Conservation (phyloP, 2,888 invertebrate species). For the Drosophila paramelanica region DNA sequence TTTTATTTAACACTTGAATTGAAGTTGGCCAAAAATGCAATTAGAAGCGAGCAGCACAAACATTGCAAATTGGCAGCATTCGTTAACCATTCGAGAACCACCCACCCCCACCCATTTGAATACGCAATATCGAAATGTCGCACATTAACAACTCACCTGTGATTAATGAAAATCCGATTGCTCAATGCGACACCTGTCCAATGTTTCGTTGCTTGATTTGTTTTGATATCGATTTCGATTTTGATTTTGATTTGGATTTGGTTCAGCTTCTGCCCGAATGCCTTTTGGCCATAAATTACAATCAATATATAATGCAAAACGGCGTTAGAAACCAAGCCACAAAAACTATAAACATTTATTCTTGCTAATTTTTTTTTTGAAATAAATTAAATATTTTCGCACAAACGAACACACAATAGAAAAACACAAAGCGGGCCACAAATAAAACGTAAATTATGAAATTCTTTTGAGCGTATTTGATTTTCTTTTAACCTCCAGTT, state of each 20-base stretch:
- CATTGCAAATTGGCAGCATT: conserved; percentile 9
- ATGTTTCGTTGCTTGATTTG: conserved; percentile 14
- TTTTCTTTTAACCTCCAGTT: conserved; percentile 9
- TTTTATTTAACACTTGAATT: background rate
- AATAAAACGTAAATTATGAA: conserved; percentile 42
- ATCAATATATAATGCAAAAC: conserved; percentile 61
- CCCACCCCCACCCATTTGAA: background rate
- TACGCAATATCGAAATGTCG: conserved; percentile 31
- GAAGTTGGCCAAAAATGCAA: conserved; percentile 32
- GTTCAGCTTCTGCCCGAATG: conserved; percentile 3
- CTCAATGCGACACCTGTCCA: conserved; percentile 31
- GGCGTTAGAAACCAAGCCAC: conserved; percentile 44
- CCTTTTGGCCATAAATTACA: conserved; percentile 49
- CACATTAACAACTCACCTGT: conserved; percentile 52
- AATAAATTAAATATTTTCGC: background rate
- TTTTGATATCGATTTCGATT: conserved; percentile 3
- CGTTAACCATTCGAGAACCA: background rate
- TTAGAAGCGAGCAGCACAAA: conserved; percentile 26
- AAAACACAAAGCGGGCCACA: conserved; percentile 20
- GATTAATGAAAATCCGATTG: conserved; percentile 53
- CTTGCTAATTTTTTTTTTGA: conserved; percentile 6
- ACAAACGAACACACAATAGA: background rate
- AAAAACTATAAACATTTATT: conserved; percentile 20
- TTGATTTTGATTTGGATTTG: conserved; percentile 7
- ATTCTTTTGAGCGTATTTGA: conserved; percentile 39